These are phyloP conservation scores for Erebia aethiops DNA, from an alignment of 2,888 invertebrate genomes.

Conservation along the genomic window DNA sequence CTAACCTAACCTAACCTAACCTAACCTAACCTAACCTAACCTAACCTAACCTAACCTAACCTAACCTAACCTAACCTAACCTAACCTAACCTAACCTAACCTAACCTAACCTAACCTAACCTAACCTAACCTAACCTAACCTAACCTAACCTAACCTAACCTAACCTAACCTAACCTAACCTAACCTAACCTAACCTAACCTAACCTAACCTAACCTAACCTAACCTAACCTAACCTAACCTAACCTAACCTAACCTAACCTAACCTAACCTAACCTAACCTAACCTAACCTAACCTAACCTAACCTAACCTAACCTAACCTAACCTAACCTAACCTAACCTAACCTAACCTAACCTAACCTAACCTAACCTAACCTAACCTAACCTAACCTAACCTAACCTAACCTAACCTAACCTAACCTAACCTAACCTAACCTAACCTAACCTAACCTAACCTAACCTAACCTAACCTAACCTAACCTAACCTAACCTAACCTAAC, in stretches of 20 bases:
- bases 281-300: conserved; percentile 21
- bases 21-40: conserved; percentile 21
- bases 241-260: conserved; percentile 15
- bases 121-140: conserved; percentile 21
- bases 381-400: conserved; percentile 21
- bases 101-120: conserved; percentile 21
- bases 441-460: conserved; percentile 21
- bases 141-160: conserved; percentile 21
- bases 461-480: conserved; percentile 21
- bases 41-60: conserved; percentile 21
- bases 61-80: conserved; percentile 21
- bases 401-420: conserved; percentile 21
- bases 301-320: conserved; percentile 21
- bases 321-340: conserved; percentile 21
- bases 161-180: conserved; percentile 21
- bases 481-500: conserved; percentile 9
- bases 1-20: conserved; percentile 21
- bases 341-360: conserved; percentile 21
- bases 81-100: conserved; percentile 21
- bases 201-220: conserved; percentile 20
- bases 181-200: conserved; percentile 21
- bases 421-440: conserved; percentile 21
- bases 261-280: conserved; percentile 14
- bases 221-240: conserved; percentile 21
- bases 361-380: conserved; percentile 9